Conservation (phyloP, 1,140 invertebrate genomes). For the Orchestia grillus region DNA sequence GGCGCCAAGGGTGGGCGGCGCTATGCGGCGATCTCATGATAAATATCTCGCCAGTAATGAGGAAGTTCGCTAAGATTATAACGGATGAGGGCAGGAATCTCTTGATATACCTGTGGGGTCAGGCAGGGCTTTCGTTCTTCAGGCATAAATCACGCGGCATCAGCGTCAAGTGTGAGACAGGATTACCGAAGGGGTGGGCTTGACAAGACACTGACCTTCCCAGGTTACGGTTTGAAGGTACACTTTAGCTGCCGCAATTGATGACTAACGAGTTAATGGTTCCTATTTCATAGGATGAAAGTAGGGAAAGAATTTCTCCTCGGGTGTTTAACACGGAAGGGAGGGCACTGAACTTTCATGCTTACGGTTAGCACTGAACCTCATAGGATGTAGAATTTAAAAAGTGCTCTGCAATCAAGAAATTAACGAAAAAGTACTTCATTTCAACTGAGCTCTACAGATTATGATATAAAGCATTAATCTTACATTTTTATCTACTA, state of each 20-base stretch:
- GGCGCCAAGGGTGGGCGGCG: too few species aligned
- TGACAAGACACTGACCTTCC: background rate
- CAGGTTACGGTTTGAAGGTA: background rate
- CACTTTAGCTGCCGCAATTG: background rate
- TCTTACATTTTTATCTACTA: background rate
- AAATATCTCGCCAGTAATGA: background rate
- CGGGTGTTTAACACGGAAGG: background rate
- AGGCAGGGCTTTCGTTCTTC: background rate
- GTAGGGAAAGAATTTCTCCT: background rate
- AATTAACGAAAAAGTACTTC: background rate
- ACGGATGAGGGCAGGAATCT: background rate
- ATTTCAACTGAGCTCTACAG: background rate
- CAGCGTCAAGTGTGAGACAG: background rate
- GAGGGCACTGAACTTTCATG: background rate
- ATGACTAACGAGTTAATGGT: background rate
- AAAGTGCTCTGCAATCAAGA: background rate
- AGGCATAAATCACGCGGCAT: background rate
- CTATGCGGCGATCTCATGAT: background rate
- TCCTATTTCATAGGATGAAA: background rate
- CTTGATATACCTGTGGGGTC: background rate
- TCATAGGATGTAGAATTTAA: background rate
- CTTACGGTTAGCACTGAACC: background rate
- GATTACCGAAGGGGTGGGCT: background rate
- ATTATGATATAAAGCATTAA: background rate
- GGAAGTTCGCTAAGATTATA: background rate